These are phyloP conservation scores for Euclidia mi DNA, from an alignment of 2,888 invertebrate genomes.

Conservation along the genomic window DNA sequence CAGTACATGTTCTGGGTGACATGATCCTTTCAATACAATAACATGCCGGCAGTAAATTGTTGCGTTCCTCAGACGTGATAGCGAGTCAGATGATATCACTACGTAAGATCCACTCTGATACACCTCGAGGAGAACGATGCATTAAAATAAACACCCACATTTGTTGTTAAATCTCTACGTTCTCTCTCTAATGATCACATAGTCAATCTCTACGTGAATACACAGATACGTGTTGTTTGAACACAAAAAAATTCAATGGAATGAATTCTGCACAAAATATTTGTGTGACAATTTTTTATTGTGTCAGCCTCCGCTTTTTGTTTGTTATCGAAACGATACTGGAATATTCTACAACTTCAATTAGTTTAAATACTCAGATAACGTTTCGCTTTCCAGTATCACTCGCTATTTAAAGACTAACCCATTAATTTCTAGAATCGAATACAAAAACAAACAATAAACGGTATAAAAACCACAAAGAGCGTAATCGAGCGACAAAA, in stretches of 20 bases:
- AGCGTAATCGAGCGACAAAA: constrained; percentile 51
- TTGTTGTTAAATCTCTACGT: constrained; percentile 41
- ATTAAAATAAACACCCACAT: constrained; percentile 61
- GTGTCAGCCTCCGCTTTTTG: constrained; percentile 23
- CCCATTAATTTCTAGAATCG: background rate
- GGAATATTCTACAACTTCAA: constrained; percentile 20
- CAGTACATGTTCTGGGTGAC: background rate
- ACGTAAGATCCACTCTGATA: constrained; percentile 53
- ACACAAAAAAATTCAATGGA: constrained; percentile 41
- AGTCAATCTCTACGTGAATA: constrained; percentile 27
- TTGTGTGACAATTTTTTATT: constrained; percentile 28
- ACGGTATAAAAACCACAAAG: constrained; percentile 38
- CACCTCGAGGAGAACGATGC: constrained; percentile 48
- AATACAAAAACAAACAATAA: constrained; percentile 29
- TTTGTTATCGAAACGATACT: background rate
- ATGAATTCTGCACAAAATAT: constrained; percentile 32
- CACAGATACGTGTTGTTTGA: constrained; percentile 31
- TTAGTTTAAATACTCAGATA: background rate
- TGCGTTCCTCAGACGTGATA: constrained; percentile 54
- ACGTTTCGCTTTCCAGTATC: background rate
- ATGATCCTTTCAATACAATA: constrained; percentile 54
- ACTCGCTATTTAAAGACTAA: background rate
- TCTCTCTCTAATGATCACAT: no score
- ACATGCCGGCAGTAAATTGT: constrained; percentile 63
- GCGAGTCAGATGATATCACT: constrained; percentile 61